Evolutionary conservation across 2,888 invertebrate genomes (phyloP).

Genomic region (Carpatolechia fugitivella): DNA sequence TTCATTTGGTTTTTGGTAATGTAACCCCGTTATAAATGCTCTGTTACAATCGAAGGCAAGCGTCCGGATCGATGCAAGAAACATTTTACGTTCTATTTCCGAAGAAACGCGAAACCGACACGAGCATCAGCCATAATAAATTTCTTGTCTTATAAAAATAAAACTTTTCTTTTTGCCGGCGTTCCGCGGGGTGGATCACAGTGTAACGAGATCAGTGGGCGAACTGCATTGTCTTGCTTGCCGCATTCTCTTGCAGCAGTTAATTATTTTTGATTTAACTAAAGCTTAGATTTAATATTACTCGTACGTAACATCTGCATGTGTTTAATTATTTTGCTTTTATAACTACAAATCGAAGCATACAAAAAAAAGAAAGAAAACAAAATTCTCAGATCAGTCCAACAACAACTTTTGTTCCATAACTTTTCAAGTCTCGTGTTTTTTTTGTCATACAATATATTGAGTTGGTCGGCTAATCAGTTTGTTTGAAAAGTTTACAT

Average conservation of each 20-base stretch:
- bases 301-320: too few relatives aligned
- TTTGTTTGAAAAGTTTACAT: too few relatives aligned
- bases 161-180: slow-evolving; percentile 75
- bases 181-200: slow-evolving; percentile 49
- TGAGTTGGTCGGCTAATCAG: too few relatives aligned
- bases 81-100: slow-evolving; percentile 68
- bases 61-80: slow-evolving; percentile 50
- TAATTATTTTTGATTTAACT: too few relatives aligned
- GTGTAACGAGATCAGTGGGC: slow-evolving; percentile 31
- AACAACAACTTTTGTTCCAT: too few relatives aligned
- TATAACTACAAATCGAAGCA: too few relatives aligned
- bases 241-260: background rate
- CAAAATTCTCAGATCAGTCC: too few relatives aligned
- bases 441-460: too few relatives aligned
- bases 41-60: slow-evolving; percentile 23
- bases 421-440: too few relatives aligned
- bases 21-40: background rate
- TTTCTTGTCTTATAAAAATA: slow-evolving; percentile 79
- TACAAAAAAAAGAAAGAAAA: too few relatives aligned
- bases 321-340: too few relatives aligned
- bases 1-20: background rate
- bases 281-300: too few relatives aligned
- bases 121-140: slow-evolving; percentile 75
- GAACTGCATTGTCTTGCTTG: slow-evolving; percentile 13
- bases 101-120: slow-evolving; percentile 73